Evolutionary conservation across 2,888 invertebrate species (phyloP).

Genomic region (Busseola fusca): DNA sequence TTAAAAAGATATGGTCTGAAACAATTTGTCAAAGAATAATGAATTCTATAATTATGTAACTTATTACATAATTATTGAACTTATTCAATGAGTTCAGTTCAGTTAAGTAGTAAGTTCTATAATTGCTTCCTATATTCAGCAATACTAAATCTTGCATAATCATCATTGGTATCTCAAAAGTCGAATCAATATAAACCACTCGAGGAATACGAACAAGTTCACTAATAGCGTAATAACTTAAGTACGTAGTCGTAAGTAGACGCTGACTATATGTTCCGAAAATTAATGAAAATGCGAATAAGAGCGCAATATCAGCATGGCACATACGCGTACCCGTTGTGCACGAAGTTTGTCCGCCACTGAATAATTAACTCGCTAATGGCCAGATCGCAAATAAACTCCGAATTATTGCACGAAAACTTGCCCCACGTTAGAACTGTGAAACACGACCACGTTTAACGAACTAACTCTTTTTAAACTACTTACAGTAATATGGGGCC

Average conservation of each 20-base stretch:
- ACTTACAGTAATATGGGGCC: constrained; percentile 24
- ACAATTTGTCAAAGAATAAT: neutral
- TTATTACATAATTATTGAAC: no score
- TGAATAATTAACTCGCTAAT: constrained; percentile 87
- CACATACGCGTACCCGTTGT: constrained; percentile 62
- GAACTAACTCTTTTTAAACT: constrained; percentile 47
- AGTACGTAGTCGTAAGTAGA: constrained; percentile 27
- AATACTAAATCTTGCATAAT: neutral
- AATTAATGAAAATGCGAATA: constrained; percentile 59
- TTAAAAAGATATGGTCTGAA: neutral
- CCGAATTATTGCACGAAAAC: constrained; percentile 83
- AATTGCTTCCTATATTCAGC: neutral
- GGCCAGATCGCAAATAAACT: constrained; percentile 85
- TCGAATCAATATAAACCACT: constrained; percentile 14
- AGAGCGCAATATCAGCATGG: constrained; percentile 61
- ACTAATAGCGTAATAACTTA: constrained; percentile 38
- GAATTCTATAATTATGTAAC: neutral
- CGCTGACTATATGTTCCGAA: constrained; percentile 42
- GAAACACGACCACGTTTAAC: constrained; percentile 67
- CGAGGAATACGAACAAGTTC: constrained; percentile 40
- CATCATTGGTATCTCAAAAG: neutral
- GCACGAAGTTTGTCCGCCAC: constrained; percentile 71
- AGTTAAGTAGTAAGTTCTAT: no score
- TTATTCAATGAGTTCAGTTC: no score
- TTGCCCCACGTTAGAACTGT: constrained; percentile 70